Base-by-base conservation (phyloP, 1,140 invertebrate species). In the Euura saliciscinereae region DNA sequence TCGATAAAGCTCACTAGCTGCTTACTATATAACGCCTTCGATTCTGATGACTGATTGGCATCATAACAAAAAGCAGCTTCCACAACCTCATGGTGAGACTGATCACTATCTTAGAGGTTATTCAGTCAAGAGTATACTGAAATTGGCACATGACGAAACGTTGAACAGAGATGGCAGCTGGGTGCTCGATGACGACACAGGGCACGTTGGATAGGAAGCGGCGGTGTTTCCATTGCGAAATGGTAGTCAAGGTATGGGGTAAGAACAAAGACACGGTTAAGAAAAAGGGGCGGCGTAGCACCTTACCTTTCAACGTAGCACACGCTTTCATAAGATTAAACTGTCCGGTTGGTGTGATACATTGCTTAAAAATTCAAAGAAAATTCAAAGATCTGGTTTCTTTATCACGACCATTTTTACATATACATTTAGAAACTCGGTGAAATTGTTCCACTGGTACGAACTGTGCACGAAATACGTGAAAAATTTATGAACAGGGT, bases 261-360 rank as follows among this genome's bases (percentile, higher is more conserved):
- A 59, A 59, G 51, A 59, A 59, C 8, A n/a, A 59, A 59, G 51
- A 59, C 13, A n/a, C 13, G 51, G 13, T 11, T n/a, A n/a, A 59
- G 13, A n/a, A 59, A 8, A 59, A n/a, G 51, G 51, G 13, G 8
- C 10, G 51, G 51, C 10, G 13, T 59, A 59, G 13, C 51, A 59
- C 51, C 13, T 59, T n/a, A 59, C 51, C 51, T 59, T 59, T 59
- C 51, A 59, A 59, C 51, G 51, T n/a, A n/a, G 51, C 51, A 59
- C 51, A 68, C 71, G 67, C 71, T 72, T 68, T 75, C 71, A 70
- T 75, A 75, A 75, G 71, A 75, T 75, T 75, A 75, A 75, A 70
- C 74, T 75, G 74, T 75, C 74, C 73, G 69, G 69, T 73, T 69
- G 69, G 65, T 66, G 71, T 71, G 66, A 71, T 71, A 75, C 71